Conservation (phyloP, 2,888 invertebrate genomes). For the Drosophila neotestacea region DNA sequence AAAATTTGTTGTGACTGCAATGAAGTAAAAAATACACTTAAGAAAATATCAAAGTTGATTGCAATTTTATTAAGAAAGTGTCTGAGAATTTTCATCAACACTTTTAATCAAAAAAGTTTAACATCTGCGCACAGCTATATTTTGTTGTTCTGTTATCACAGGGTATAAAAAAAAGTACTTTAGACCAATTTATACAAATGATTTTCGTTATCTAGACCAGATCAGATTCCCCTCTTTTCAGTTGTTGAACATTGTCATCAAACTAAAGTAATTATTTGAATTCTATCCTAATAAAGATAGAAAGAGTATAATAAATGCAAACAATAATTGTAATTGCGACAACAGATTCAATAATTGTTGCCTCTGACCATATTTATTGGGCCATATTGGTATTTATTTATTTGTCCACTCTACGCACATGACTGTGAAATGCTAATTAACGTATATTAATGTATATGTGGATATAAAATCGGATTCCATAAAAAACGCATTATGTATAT, state of each 20-base stretch:
- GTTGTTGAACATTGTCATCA: background rate
- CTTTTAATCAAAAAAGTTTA: background rate
- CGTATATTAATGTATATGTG: slow-evolving; percentile 3
- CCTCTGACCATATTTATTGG: slow-evolving; percentile 5
- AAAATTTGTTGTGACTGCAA: too few relatives aligned
- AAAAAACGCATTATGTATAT: slow-evolving; percentile 22
- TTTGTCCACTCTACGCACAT: slow-evolving; percentile 3
- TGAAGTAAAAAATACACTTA: too few relatives aligned
- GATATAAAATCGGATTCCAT: slow-evolving; percentile 9
- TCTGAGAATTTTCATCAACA: background rate
- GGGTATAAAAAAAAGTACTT: too few relatives aligned
- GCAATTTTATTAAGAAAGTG: background rate
- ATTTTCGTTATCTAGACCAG: background rate
- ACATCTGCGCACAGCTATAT: background rate
- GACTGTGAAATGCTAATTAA: slow-evolving; percentile 18
- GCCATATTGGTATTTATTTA: slow-evolving; percentile 12
- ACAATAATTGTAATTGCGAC: slow-evolving; percentile 21
- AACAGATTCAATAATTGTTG: slow-evolving; percentile 20
- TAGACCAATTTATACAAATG: background rate
- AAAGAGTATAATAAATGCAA: background rate
- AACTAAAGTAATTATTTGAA: slow-evolving; percentile 4
- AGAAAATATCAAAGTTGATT: background rate
- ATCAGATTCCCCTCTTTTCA: background rate
- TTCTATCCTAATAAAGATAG: slow-evolving; percentile 1
- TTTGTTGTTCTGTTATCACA: too few relatives aligned